Percentiles rank a stretch among this genome's conserved stretches.
These are phyloP conservation scores for Drosophila varians DNA, from an alignment of 1,140 invertebrate genomes.

Conservation along the genomic window DNA sequence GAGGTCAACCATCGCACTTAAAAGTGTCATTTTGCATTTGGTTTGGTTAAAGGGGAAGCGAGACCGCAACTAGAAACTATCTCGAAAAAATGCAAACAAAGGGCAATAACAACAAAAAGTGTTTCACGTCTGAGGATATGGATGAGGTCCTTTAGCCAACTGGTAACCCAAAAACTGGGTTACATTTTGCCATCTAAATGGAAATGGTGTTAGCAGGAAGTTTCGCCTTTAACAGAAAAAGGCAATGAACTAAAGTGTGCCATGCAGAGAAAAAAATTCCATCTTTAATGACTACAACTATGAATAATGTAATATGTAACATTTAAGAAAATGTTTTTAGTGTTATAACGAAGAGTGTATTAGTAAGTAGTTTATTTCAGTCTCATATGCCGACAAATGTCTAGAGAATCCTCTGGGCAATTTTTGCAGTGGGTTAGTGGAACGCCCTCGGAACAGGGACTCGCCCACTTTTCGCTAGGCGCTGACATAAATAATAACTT, in stretches of 20 bases:
- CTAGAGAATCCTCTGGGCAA: no score
- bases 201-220: conserved; percentile 72
- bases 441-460: conserved; percentile 1
- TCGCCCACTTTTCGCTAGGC: conserved; percentile 29
- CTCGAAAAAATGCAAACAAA: conserved; percentile 61
- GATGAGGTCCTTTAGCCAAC: conserved; percentile 31
- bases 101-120: conserved; percentile 27
- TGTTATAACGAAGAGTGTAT: no score
- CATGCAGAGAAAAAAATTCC: no score
- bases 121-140: conserved; percentile 36
- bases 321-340: no score
- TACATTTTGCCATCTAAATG: conserved; percentile 69
- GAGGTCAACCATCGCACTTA: conserved; percentile 78
- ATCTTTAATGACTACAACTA: no score
- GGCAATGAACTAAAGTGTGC: not conserved
- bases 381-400: no score
- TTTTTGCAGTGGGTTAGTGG: conserved; percentile 25
- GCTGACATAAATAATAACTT: conserved; percentile 75
- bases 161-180: conserved; percentile 61
- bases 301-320: no score
- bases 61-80: conserved; percentile 9
- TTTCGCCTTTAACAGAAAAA: conserved; percentile 5
- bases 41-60: conserved; percentile 26
- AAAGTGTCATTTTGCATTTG: conserved; percentile 79
- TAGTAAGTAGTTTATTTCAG: no score